phyloP scores from a whole-genome alignment of 2,797 vertebrate genomes.

The Lacerta bilineata region DNA sequence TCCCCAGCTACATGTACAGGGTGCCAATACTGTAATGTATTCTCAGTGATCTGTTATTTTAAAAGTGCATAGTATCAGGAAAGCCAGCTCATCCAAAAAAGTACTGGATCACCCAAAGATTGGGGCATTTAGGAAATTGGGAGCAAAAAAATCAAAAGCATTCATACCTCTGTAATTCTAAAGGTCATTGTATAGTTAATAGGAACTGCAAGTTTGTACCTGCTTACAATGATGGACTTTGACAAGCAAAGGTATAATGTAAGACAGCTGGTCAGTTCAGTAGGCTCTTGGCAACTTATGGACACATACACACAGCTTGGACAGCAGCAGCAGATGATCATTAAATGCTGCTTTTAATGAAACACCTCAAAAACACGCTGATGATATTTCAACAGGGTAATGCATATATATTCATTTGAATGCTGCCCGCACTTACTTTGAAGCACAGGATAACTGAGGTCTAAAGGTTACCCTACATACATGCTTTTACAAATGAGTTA shows the following conservation, averaged over 20 bases:
- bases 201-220: constrained; percentile 70
- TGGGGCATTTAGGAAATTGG: constrained; percentile 38
- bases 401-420: constrained; percentile 60
- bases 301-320: constrained; percentile 68
- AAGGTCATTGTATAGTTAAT: constrained; percentile 62
- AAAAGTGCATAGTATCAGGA: not conserved
- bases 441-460: constrained; percentile 65
- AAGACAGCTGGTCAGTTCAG: constrained; percentile 72
- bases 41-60: constrained; percentile 1
- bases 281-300: constrained; percentile 68
- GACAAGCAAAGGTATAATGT: constrained; percentile 73
- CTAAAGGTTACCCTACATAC: constrained; percentile 66
- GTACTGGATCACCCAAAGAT: not conserved
- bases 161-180: constrained; percentile 56
- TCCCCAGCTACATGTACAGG: not conserved
- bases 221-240: constrained; percentile 71
- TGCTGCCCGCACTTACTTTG: constrained; percentile 67
- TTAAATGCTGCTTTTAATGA: constrained; percentile 72
- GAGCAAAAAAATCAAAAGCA: constrained; percentile 46
- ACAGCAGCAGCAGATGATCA: constrained; percentile 57
- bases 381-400: constrained; percentile 68
- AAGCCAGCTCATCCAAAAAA: not conserved
- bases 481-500: constrained; percentile 53
- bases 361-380: constrained; percentile 67
- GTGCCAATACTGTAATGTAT: not conserved